Evolutionary conservation across 2,797 vertebrate species (phyloP).

Genomic region (Cirrhinus mrigala): DNA sequence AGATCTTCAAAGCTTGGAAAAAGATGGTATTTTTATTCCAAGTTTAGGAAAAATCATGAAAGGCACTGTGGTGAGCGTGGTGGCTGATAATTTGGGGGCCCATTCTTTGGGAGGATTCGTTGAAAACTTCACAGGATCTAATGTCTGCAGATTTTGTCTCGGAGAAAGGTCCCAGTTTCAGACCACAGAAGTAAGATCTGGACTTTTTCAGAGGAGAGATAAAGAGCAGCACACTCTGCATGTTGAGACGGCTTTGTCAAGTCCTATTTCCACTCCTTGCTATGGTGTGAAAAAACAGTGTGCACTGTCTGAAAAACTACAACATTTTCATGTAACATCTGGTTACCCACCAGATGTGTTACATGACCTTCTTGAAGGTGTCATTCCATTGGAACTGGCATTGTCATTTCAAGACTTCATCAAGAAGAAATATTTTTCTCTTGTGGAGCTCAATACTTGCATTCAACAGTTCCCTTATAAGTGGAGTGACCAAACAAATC

Average conservation of each 20-base stretch:
- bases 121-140: not conserved
- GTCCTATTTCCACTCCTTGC: constrained; percentile 22
- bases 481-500: not conserved
- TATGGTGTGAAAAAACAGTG: constrained; percentile 46
- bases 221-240: constrained; percentile 18
- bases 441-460: not conserved
- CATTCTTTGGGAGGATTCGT: not conserved
- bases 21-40: constrained; percentile 5
- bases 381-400: constrained; percentile 20
- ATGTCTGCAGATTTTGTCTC: not conserved
- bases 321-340: constrained; percentile 32
- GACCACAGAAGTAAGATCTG: constrained; percentile 4
- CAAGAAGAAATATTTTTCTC: constrained; percentile 9
- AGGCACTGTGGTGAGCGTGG: not conserved
- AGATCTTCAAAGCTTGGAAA: not conserved
- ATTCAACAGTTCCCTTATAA: not conserved
- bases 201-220: not conserved
- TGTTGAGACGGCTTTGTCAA: constrained; percentile 36
- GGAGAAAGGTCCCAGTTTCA: not conserved
- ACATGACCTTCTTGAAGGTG: not conserved
- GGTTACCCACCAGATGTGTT: constrained; percentile 29
- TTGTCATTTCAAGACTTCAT: constrained; percentile 2
- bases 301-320: constrained; percentile 39
- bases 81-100: not conserved
- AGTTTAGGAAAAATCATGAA: constrained; percentile 1